Base-by-base conservation (phyloP, 2,113 vertebrate genomes). In the Megalops atlanticus region DNA sequence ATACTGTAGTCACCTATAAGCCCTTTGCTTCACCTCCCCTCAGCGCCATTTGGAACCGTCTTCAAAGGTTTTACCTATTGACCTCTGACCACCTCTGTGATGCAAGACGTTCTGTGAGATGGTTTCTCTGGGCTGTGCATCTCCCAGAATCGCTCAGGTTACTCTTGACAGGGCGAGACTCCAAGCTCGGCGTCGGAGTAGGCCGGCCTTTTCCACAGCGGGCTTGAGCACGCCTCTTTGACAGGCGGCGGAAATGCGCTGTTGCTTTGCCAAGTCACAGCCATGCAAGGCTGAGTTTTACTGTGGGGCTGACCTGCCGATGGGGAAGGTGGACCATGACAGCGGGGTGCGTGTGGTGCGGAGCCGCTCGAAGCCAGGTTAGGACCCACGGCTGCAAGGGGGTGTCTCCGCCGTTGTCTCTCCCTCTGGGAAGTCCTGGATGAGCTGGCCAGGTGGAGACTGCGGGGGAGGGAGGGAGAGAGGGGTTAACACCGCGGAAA, bases 401-500 rank as follows among this genome's bases (percentile, higher is more conserved):
- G 45, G 45, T 10, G 54, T 18, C 54, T 58, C 43, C 43, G n/a
- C n/a, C n/a, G n/a, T n/a, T n/a, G n/a, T 14, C 43, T 45, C 43
- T 45, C 43, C 43, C 43, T 58, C 16, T 3, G 76, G 5, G 69
- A 80, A 85, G 86, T 81, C 81, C 71, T 38, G 45, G 58, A 85
- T 39, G 76, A 85, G 80, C 80, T 88, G 91, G 90, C 87, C 91
- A 87, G 86, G 84, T 92, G 88, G 33, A 89, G 79, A 89, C 77
- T 85, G 36, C 6, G 39, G 14, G 72, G 14, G 72, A 52, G 14
- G 39, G 47, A 41, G 31, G 15, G 14, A 35, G 54, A 16, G 43
- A n/a, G 31, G 80, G 11, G 18, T 71, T 69, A 47, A 86, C 87
- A 85, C 88, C 85, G 76, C 35, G 39, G 87, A 91, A 89, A 85